Conservation (phyloP, 2,113 vertebrate species). For the Phylloscopus trochiloides region DNA sequence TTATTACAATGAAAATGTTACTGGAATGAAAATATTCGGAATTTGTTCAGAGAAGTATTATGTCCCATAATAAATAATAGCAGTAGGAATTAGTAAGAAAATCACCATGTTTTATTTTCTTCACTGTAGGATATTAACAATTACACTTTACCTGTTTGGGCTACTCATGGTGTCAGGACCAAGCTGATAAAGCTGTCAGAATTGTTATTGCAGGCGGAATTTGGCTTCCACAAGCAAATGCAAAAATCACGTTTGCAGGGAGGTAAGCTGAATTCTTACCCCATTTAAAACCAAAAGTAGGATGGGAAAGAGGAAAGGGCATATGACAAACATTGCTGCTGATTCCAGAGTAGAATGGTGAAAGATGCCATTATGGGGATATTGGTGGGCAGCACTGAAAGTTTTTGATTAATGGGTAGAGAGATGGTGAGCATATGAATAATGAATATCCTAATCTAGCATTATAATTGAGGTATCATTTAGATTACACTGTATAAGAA, state of each 20-base stretch:
- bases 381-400: neutral
- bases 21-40: neutral
- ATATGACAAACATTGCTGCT: neutral
- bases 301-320: neutral
- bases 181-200: constrained; percentile 76
- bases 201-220: constrained; percentile 72
- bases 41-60: neutral
- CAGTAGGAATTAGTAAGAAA: neutral
- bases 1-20: neutral
- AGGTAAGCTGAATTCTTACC: constrained; percentile 62
- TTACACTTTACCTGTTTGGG: constrained; percentile 80
- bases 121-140: constrained; percentile 76
- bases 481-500: neutral
- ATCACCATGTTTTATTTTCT: constrained; percentile 10
- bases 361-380: neutral
- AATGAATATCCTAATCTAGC: neutral
- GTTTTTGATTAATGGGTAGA: neutral
- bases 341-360: neutral
- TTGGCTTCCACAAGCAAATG: constrained; percentile 73
- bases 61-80: neutral
- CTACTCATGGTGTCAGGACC: constrained; percentile 73
- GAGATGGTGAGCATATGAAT: neutral
- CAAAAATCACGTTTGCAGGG: constrained; percentile 81
- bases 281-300: neutral
- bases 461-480: neutral